phyloP scores from a whole-genome alignment of 2,888 invertebrate species.

The Anoncus sp. region DNA sequence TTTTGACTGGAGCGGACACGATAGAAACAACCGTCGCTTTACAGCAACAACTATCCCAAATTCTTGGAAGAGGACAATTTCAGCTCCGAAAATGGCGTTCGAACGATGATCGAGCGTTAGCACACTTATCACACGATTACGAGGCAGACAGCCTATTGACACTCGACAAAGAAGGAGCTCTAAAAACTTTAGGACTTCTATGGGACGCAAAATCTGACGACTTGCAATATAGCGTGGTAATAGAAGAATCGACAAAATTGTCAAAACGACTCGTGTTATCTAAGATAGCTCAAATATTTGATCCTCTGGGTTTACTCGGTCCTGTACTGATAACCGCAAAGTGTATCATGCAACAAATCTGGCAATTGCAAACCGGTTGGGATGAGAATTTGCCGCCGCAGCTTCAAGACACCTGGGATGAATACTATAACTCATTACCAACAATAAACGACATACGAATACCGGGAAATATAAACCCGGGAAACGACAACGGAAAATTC shows the following conservation, averaged over 20 bases:
- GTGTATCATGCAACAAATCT: constrained; percentile 41
- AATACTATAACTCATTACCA: constrained; percentile 43
- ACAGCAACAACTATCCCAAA: neutral
- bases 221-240: constrained; percentile 42
- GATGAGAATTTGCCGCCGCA: constrained; percentile 28
- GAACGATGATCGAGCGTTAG: constrained; percentile 16
- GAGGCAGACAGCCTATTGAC: constrained; percentile 48
- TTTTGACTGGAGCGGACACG: constrained; percentile 46
- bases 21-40: constrained; percentile 10
- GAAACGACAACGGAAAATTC: constrained; percentile 9
- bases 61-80: constrained; percentile 37
- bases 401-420: constrained; percentile 24
- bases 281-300: constrained; percentile 52
- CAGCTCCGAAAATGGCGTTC: constrained; percentile 52
- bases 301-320: constrained; percentile 53
- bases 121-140: constrained; percentile 14
- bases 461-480: constrained; percentile 18
- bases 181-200: constrained; percentile 54
- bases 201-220: constrained; percentile 52
- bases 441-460: constrained; percentile 43
- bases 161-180: constrained; percentile 41
- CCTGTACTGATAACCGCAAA: constrained; percentile 52
- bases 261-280: constrained; percentile 55
- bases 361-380: constrained; percentile 36
- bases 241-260: neutral